phyloP scores from a whole-genome alignment of 2,113 vertebrate genomes.

The Epinephelus cyanopodus region DNA sequence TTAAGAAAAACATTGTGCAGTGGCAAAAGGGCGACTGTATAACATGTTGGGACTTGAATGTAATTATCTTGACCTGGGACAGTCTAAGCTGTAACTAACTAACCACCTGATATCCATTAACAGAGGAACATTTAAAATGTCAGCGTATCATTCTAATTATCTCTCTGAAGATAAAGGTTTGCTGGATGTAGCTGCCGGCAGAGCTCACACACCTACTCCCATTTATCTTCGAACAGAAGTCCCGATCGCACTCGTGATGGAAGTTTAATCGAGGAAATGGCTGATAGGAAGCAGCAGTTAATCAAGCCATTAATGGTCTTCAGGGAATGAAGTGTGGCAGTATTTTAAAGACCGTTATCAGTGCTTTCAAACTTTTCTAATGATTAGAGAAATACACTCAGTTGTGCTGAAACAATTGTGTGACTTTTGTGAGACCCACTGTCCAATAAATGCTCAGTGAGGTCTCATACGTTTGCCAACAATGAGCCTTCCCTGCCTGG shows the following conservation, averaged over 20 bases:
- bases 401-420: too few species aligned
- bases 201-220: slow-evolving; percentile 21
- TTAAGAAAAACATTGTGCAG: background rate
- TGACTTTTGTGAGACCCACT: too few species aligned
- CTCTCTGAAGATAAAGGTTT: slow-evolving; percentile 11
- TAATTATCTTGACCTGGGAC: background rate
- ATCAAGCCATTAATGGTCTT: background rate
- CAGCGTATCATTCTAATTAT: slow-evolving; percentile 13
- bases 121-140: slow-evolving; percentile 1
- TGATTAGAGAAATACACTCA: too few species aligned
- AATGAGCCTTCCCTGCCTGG: background rate
- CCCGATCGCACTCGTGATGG: background rate
- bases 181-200: background rate
- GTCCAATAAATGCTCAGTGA: too few species aligned
- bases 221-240: slow-evolving; percentile 4
- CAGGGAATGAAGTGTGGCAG: background rate
- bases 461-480: too few species aligned
- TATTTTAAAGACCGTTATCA: slow-evolving; percentile 2
- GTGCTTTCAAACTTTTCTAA: slow-evolving; percentile 2
- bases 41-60: too few species aligned
- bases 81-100: background rate
- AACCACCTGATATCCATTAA: slow-evolving; percentile 2
- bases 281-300: slow-evolving; percentile 27
- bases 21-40: background rate
- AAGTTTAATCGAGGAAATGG: slow-evolving; percentile 29